Conservation (phyloP, 2,113 vertebrate genomes). For the Alligator sinensis region DNA sequence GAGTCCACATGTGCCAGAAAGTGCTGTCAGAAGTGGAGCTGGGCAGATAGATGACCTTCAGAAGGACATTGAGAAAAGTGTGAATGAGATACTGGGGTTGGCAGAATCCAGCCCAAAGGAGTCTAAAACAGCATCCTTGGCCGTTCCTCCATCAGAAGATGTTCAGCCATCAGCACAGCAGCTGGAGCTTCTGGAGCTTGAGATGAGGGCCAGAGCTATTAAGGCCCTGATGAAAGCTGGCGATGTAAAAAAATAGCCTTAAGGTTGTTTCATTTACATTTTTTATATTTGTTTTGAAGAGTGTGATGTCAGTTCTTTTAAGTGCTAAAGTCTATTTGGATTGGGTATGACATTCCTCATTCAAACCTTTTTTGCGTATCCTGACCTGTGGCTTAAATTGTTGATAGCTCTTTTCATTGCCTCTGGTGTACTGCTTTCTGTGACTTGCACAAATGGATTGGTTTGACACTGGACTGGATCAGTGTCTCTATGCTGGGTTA, state of each 20-base stretch:
- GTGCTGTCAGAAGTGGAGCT: slow-evolving; percentile 43
- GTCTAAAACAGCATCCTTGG: slow-evolving; percentile 45
- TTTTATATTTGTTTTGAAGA: slow-evolving; percentile 50
- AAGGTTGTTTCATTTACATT: slow-evolving; percentile 32
- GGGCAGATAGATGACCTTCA: slow-evolving; percentile 89
- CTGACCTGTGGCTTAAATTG: slow-evolving; percentile 30
- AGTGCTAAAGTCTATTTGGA: slow-evolving; percentile 45
- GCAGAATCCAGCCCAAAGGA: slow-evolving; percentile 74
- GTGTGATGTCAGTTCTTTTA: slow-evolving; percentile 55
- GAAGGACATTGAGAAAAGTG: slow-evolving; percentile 95
- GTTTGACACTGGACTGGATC: slow-evolving; percentile 8
- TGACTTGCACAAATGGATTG: background rate
- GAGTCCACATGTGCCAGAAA: slow-evolving; percentile 61
- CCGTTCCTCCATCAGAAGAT: slow-evolving; percentile 64
- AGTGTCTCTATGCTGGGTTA: slow-evolving; percentile 22
- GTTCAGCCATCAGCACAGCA: slow-evolving; percentile 93
- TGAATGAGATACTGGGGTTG: slow-evolving; percentile 92
- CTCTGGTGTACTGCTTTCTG: slow-evolving; percentile 1
- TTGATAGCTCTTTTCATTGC: slow-evolving; percentile 20
- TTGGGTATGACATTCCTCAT: slow-evolving; percentile 62
- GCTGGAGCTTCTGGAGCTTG: slow-evolving; percentile 94
- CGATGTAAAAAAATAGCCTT: slow-evolving; percentile 83
- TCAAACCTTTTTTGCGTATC: slow-evolving; percentile 25
- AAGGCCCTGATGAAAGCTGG: slow-evolving; percentile 98
- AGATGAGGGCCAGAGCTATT: slow-evolving; percentile 97